Evolutionary conservation across 1,140 invertebrate species (phyloP), one percentile per base, ranked within the genome.

Genomic region (Musca domestica): DNA sequence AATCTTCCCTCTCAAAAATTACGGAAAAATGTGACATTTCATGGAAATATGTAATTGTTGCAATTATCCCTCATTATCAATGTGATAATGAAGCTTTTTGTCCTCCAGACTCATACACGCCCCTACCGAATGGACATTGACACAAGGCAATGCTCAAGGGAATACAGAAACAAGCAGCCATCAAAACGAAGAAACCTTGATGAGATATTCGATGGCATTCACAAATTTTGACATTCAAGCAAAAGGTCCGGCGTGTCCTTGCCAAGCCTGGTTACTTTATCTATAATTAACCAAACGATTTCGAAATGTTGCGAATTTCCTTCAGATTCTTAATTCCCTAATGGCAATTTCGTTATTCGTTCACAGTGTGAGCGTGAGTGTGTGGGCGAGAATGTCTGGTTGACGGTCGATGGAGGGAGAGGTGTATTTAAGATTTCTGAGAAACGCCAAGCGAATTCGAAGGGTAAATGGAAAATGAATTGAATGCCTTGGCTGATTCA

Each of bases 11-110:
- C 34, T 41, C 10, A 2, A 12, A 41, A 41, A 41, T 41, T 5
- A 2, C 12, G 10, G 10, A 58, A 61, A 58, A 61, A 41, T 27
- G n/a, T 61, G 56, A 41, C 27, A 61, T 30, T 61, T 61, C 56
- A 61, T 61, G 27, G 41, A 51, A 17, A 34, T 5, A 6, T 41
- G 34, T 61, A 34, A 61, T 61, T 61, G 27, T 7, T 61, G 34
- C 41, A 61, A 61, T 61, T 61, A 61, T 30, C 19, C 20, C 19
- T 34, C 30, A 61, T 61, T 61, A 61, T 12, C 56, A 30, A 61
- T 25, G 56, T 34, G 56, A 41, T 61, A 61, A 61, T 61, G 56
- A 41, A 61, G 56, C 19, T 20, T 34, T 61, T 27, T 61, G 56
- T 20, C n/a, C n/a, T 49, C 48, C 48, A 15, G 12, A 17, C 2